Evolutionary conservation across 2,797 vertebrate species (phyloP), one percentile per base, ranked within the genome.

Genomic region (Malurus leucopterus): DNA sequence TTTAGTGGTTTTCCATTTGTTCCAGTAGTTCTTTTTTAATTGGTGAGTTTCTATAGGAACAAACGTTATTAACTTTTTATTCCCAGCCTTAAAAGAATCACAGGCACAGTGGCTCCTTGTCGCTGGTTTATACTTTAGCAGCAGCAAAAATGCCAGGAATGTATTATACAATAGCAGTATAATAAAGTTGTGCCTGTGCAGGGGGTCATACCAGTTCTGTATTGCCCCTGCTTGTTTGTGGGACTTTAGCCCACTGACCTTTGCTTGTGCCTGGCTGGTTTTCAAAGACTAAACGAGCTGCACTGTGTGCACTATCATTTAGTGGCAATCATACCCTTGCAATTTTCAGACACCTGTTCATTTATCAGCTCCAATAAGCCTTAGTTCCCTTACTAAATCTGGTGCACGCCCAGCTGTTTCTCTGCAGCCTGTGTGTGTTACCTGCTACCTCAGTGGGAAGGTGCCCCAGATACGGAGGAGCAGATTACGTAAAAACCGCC

Each of bases 111-210:
- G 2, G 36, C 41, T 86, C 62, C 43, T 74, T 74, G 22, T 71
- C 0, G 0, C 53, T 57, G 26, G 1, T 32, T 78, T 80, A 62
- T 77, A 55, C 29, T 68, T 85, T 24, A 76, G 53, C 84, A 92
- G 71, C 59, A 83, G 62, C 63, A 92, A 88, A 92, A 84, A 53
- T 62, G 75, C 49, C 32, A 73, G 57, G 84, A 84, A 85, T 80
- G 49, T 64, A 24, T 82, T 84, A 30, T 15, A 54, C 11, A 20
- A 14, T 26, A 68, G 27, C 46, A 53, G 40, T 62, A n/a, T 44
- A 81, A 59, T 38, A 21, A 62, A 69, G 29, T 36, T 46, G 49
- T 74, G n/a, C 44, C 34, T 44, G 19, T 47, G n/a, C 19, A n/a
- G 55, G 36, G 22, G 29, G 19, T 64, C 46, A n/a, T 53, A 30